Conservation (phyloP, 2,797 vertebrate genomes). For the Myotis findleyi region DNA sequence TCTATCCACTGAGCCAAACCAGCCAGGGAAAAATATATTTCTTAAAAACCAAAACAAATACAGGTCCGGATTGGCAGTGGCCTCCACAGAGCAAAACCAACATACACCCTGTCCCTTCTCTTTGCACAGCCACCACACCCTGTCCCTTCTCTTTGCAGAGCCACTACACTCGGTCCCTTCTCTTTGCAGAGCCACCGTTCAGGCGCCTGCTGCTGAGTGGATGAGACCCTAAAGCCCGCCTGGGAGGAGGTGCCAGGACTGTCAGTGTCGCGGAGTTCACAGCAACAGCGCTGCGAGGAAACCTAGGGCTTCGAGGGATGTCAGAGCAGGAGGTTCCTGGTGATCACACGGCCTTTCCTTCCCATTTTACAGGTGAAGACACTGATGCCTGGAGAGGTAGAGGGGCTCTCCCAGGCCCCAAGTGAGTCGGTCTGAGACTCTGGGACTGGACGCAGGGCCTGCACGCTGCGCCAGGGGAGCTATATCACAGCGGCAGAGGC, state of each 20-base stretch:
- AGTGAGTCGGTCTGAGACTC: not conserved
- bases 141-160: no score
- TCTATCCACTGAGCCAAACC: no score
- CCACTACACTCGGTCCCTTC: no score
- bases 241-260: not conserved
- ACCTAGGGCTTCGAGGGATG: not conserved
- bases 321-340: not conserved
- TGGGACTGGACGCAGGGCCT: not conserved
- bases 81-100: not conserved
- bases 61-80: not conserved
- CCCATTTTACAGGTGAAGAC: conserved; percentile 27
- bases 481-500: not conserved
- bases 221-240: not conserved
- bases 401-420: not conserved
- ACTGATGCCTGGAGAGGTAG: not conserved
- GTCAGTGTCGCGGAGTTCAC: not conserved
- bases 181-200: no score
- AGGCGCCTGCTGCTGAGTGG: not conserved
- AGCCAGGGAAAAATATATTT: not conserved
- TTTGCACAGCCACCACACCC: no score
- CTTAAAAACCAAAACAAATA: not conserved
- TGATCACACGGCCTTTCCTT: not conserved
- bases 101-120: no score
- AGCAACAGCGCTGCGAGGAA: not conserved
- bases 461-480: not conserved